phyloP scores from a whole-genome alignment of 2,113 vertebrate species.

The Colaptes auratus region DNA sequence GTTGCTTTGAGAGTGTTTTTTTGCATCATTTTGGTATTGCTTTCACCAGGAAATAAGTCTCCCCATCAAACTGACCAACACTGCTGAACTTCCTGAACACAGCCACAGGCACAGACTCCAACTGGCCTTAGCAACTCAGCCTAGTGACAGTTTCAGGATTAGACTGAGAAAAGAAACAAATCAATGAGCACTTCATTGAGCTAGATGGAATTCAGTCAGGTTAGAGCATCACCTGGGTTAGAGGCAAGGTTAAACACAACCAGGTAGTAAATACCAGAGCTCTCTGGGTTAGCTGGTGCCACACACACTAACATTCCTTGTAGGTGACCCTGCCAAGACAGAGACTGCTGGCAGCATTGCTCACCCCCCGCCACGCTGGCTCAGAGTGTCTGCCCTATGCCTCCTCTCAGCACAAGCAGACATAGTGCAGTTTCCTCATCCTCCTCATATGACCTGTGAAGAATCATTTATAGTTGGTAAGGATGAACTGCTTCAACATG shows the following conservation, averaged over 20 bases:
- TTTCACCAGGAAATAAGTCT: not conserved
- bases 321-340: conserved; percentile 1
- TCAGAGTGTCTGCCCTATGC: conserved; percentile 89
- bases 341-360: conserved; percentile 70
- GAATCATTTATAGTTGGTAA: conserved; percentile 73
- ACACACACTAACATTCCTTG: conserved; percentile 71
- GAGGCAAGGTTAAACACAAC: conserved; percentile 43
- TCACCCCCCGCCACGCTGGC: conserved; percentile 84
- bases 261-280: not conserved
- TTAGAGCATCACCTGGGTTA: conserved; percentile 62
- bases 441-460: conserved; percentile 92
- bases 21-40: not conserved
- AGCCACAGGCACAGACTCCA: not conserved
- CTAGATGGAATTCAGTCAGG: conserved; percentile 37
- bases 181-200: not conserved
- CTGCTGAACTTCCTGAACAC: not conserved
- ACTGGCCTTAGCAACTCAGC: not conserved
- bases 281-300: conserved; percentile 64
- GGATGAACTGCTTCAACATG: not conserved
- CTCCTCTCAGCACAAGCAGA: conserved; percentile 86
- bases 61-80: not conserved
- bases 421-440: conserved; percentile 83
- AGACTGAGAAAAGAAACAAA: not conserved
- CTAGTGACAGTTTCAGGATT: not conserved
- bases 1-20: not conserved